Evolutionary conservation across 1,140 invertebrate genomes (phyloP).

Genomic region (Solen grandis): DNA sequence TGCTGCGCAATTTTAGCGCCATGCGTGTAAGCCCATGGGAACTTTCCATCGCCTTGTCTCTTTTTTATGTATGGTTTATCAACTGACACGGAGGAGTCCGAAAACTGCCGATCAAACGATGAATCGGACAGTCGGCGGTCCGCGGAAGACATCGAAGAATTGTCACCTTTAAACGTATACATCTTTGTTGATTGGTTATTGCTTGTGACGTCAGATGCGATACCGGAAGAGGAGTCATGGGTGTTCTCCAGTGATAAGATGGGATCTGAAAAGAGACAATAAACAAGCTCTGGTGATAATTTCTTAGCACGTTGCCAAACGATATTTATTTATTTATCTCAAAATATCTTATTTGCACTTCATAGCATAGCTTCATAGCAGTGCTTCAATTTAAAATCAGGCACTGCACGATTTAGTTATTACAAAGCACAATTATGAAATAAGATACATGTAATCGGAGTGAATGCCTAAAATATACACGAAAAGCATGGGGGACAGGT

Average conservation of each 20-base stretch:
- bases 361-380: too few species aligned
- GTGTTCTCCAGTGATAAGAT: conserved; percentile 69
- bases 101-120: conserved; percentile 53
- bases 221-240: conserved; percentile 79
- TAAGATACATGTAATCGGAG: too few species aligned
- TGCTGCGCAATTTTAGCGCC: conserved; percentile 51
- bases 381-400: too few species aligned
- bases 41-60: conserved; percentile 52
- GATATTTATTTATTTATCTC: too few species aligned
- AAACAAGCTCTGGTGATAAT: too few species aligned
- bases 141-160: conserved; percentile 53
- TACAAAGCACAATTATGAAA: too few species aligned
- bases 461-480: too few species aligned
- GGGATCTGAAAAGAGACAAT: conserved; percentile 69
- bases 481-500: too few species aligned
- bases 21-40: conserved; percentile 56
- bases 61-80: conserved; percentile 46
- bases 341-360: too few species aligned
- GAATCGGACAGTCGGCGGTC: conserved; percentile 50
- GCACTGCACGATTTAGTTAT: too few species aligned
- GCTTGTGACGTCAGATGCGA: conserved; percentile 77
- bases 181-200: conserved; percentile 69
- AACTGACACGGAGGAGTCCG: conserved; percentile 45
- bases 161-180: conserved; percentile 72
- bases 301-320: too few species aligned